These are phyloP conservation scores for Luscinia megarhynchos DNA, from an alignment of 2,797 vertebrate species.

Conservation along the genomic window DNA sequence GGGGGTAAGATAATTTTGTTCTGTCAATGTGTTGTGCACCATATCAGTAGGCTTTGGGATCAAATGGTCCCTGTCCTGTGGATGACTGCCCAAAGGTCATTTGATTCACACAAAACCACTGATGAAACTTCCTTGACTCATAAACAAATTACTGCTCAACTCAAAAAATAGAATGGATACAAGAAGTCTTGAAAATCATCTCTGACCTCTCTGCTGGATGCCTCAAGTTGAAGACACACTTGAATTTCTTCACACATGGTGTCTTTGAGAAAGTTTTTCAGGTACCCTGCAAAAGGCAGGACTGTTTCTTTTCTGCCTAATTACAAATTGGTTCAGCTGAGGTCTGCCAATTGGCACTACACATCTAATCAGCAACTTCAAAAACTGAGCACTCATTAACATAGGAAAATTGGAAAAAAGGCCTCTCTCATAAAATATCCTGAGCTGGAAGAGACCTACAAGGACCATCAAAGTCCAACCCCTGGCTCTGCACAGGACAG, in stretches of 20 bases:
- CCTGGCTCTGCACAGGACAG: neutral
- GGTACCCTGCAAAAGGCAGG: neutral
- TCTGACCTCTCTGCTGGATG: neutral
- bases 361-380: no score
- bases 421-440: no score
- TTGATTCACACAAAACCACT: neutral
- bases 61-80: neutral
- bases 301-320: neutral
- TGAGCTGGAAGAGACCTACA: neutral
- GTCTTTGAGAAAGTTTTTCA: neutral
- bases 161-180: neutral
- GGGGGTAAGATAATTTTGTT: neutral
- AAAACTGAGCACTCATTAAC: no score
- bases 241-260: neutral
- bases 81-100: neutral
- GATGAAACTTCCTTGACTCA: neutral
- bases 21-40: neutral
- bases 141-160: neutral
- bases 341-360: neutral
- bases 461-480: neutral
- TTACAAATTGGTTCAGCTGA: neutral
- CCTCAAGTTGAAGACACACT: neutral
- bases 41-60: neutral
- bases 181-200: neutral
- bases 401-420: no score